These are phyloP conservation scores for Drosophila affinis DNA, from an alignment of 2,888 invertebrate genomes.

Conservation along the genomic window DNA sequence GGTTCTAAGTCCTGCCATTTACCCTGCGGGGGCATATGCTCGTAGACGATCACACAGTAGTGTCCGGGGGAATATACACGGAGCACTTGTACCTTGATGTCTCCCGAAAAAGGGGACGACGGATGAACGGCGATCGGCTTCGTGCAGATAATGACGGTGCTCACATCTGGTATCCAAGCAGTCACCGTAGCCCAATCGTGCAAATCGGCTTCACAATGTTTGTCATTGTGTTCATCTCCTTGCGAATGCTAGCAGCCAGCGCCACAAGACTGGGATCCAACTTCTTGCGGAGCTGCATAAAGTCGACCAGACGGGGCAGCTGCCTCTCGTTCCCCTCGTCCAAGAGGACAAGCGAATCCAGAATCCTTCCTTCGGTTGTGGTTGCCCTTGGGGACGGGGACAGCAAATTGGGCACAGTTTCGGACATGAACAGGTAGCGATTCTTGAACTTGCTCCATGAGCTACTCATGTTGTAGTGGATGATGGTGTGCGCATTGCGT, in stretches of 20 bases:
- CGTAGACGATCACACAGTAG: conserved; percentile 57
- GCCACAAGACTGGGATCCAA: conserved; percentile 42
- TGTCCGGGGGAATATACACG: conserved; percentile 53
- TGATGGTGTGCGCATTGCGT: conserved; percentile 54
- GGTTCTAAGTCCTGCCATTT: conserved; percentile 23
- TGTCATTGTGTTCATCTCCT: conserved; percentile 16
- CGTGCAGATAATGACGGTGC: conserved; percentile 46
- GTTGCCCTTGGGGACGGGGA: background rate
- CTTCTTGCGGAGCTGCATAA: conserved; percentile 48
- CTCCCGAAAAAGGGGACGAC: conserved; percentile 39
- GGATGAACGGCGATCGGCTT: conserved; percentile 21
- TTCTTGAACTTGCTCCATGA: conserved; percentile 62
- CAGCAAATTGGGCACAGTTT: conserved; percentile 43
- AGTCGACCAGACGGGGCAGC: conserved; percentile 60
- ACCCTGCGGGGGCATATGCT: conserved; percentile 43
- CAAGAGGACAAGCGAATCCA: conserved; percentile 44
- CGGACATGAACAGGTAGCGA: conserved; percentile 43
- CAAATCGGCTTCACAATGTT: conserved; percentile 41
- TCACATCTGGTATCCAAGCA: conserved; percentile 39
- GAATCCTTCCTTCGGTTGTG: background rate
- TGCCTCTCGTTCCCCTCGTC: conserved; percentile 55
- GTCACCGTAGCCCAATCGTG: conserved; percentile 43
- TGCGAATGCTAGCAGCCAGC: conserved; percentile 46
- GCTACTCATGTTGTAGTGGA: conserved; percentile 55
- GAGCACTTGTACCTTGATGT: conserved; percentile 48